Conservation (phyloP, 2,113 vertebrate genomes). For the Chrysochloris asiatica region DNA sequence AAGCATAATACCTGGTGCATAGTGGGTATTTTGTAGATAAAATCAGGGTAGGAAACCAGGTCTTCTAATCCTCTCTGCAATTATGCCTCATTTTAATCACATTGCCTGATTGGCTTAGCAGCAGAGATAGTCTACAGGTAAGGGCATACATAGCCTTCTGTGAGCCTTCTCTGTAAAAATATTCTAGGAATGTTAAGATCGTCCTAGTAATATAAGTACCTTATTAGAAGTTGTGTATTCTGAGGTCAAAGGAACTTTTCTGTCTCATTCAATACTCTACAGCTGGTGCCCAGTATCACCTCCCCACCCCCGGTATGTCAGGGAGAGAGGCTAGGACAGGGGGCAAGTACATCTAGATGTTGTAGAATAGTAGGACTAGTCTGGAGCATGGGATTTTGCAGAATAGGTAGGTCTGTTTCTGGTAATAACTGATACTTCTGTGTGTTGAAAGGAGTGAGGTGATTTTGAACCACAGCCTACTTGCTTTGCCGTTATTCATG, state of each 20-base stretch:
- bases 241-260: conserved; percentile 7
- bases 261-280: neutral
- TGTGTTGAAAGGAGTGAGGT: neutral
- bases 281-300: neutral
- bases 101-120: neutral
- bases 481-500: neutral
- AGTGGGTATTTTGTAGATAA: conserved; percentile 18
- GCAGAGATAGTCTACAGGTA: conserved; percentile 2
- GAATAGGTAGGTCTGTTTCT: neutral
- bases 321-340: neutral
- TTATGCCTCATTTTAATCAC: neutral
- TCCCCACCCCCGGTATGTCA: neutral
- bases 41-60: neutral
- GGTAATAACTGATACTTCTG: neutral
- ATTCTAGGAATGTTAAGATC: neutral
- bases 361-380: neutral
- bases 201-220: neutral
- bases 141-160: neutral
- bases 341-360: neutral
- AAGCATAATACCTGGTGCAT: neutral
- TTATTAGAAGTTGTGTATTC: conserved; percentile 4
- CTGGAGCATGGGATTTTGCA: neutral
- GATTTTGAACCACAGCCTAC: neutral
- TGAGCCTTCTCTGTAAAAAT: neutral
- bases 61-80: conserved; percentile 35